Evolutionary conservation across 2,888 invertebrate genomes (phyloP).

Genomic region (Amphipoea lucens): DNA sequence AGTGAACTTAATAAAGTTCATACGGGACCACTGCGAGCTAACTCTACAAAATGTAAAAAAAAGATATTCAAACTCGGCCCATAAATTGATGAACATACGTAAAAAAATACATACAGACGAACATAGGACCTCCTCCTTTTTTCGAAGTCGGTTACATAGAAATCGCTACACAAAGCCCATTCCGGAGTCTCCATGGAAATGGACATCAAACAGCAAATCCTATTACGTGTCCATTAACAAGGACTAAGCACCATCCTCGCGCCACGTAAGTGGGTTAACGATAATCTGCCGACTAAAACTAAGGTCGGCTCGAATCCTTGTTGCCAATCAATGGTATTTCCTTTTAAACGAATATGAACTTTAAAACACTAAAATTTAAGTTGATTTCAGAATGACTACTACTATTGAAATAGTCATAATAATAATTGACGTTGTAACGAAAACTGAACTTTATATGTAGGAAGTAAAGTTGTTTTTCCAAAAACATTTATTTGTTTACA

Average conservation of each 20-base stretch:
- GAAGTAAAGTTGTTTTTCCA: not conserved
- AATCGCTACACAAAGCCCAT: constrained; percentile 14
- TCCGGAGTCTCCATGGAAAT: constrained; percentile 49
- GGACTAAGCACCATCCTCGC: constrained; percentile 57
- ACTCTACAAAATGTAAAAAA: not conserved
- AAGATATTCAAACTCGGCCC: not conserved
- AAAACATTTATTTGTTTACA: not conserved
- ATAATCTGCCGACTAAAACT: constrained; percentile 51
- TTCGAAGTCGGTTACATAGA: not conserved
- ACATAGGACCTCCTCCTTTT: not conserved
- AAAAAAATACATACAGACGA: not conserved
- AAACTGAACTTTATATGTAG: not conserved
- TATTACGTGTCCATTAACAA: constrained; percentile 65
- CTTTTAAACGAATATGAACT: not conserved
- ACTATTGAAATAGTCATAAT: not conserved
- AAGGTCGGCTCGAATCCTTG: not conserved
- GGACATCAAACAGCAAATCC: constrained; percentile 62
- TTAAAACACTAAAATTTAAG: accelerated
- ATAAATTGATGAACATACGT: not conserved
- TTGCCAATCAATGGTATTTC: not conserved
- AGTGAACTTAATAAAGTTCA: no score
- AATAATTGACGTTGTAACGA: not conserved
- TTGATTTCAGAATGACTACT: not conserved
- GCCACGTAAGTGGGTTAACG: constrained; percentile 66
- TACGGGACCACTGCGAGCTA: not conserved